Conservation (phyloP, 2,888 invertebrate species). For the Lasioglossum oenotherae region DNA sequence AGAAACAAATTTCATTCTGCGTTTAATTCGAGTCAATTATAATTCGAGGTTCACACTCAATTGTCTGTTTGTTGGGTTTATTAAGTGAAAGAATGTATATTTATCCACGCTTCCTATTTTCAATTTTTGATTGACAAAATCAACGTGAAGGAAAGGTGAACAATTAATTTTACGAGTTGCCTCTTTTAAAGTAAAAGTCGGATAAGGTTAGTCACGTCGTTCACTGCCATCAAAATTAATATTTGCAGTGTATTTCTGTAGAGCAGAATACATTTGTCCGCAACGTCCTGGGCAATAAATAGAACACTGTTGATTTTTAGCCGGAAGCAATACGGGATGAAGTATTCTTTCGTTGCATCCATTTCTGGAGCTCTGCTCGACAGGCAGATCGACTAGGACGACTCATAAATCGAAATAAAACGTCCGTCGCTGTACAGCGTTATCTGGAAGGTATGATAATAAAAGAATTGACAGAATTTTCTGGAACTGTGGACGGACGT, state of each 20-base stretch:
- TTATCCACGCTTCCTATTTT: no score
- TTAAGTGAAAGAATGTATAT: no score
- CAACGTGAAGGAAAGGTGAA: no score
- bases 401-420: not conserved
- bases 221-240: not conserved
- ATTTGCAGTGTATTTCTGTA: no score
- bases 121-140: no score
- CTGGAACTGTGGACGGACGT: not conserved
- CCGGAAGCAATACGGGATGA: not conserved
- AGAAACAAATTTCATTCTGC: no score
- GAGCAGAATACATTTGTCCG: no score
- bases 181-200: not conserved
- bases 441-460: not conserved
- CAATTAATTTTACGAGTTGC: not conserved
- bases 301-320: not conserved
- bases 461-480: not conserved
- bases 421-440: not conserved
- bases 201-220: not conserved
- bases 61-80: no score
- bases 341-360: not conserved
- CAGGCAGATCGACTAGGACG: not conserved
- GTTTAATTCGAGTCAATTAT: not conserved
- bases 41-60: no score
- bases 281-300: not conserved
- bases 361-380: not conserved